Conservation (phyloP, 2,113 vertebrate genomes). For the Tauraco erythrolophus region DNA sequence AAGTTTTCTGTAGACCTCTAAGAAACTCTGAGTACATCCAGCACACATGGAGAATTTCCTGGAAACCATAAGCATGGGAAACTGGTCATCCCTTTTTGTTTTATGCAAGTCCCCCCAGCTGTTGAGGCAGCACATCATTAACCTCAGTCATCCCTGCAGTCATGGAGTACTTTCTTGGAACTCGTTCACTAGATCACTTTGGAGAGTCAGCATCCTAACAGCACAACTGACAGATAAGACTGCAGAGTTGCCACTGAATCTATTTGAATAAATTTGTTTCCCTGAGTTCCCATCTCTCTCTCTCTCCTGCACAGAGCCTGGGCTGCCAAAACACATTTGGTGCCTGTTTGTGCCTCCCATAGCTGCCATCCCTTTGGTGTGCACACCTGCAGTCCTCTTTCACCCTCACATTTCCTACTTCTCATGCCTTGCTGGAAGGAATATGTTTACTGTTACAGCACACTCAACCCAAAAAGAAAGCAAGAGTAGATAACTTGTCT, state of each 20-base stretch:
- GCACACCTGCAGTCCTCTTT: neutral
- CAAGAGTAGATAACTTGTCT: no score
- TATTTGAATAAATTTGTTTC: neutral
- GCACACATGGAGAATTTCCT: neutral
- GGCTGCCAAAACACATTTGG: neutral
- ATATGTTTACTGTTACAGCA: no score
- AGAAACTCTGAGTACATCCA: neutral
- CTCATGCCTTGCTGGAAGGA: neutral
- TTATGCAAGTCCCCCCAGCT: neutral
- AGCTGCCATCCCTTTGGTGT: fast-evolving
- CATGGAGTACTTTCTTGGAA: neutral
- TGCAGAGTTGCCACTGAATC: neutral
- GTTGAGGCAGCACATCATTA: neutral
- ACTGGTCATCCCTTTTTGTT: neutral
- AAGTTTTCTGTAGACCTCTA: neutral
- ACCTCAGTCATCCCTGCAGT: neutral
- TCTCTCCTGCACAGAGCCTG: neutral
- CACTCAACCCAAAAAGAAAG: neutral
- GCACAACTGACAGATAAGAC: neutral
- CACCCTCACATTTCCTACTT: neutral
- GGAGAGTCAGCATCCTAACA: neutral
- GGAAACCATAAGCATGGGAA: neutral
- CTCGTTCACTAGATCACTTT: neutral
- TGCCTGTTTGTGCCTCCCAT: neutral
- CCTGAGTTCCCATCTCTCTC: neutral